Evolutionary conservation across 2,113 vertebrate species (phyloP).

Genomic region (Cyprinodon brontotheroides): DNA sequence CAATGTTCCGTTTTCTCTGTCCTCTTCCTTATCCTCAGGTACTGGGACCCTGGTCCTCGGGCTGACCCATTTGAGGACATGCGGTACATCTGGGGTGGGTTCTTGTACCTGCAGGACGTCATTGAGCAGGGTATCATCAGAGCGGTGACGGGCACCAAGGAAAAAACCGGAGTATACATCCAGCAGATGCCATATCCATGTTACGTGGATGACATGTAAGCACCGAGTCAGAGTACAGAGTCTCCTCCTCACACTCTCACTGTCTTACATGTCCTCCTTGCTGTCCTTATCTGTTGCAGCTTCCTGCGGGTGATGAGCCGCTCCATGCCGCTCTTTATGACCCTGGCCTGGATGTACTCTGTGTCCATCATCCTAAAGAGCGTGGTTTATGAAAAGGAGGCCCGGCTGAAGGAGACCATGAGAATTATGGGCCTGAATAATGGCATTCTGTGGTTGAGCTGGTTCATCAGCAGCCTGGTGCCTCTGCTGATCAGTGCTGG

Average conservation of each 20-base stretch:
- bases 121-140: conserved; percentile 93
- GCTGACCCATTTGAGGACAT: conserved; percentile 98
- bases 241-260: background rate
- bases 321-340: conserved; percentile 98
- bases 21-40: conserved; percentile 79
- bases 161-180: conserved; percentile 92
- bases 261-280: background rate
- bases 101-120: conserved; percentile 93
- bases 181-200: conserved; percentile 99
- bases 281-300: conserved; percentile 65
- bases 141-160: conserved; percentile 86
- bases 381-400: conserved; percentile 97
- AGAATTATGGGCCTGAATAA: conserved; percentile 96
- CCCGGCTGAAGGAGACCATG: conserved; percentile 97
- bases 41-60: conserved; percentile 98
- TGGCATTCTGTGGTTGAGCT: conserved; percentile 94
- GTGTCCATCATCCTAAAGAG: conserved; percentile 97
- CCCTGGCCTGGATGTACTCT: conserved; percentile 97
- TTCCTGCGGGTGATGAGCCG: conserved; percentile 95
- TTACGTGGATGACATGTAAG: conserved; percentile 97
- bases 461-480: conserved; percentile 95
- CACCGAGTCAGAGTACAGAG: background rate
- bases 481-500: conserved; percentile 92
- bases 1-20: background rate
- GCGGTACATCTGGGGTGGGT: conserved; percentile 97